Percentiles rank a stretch among this genome's conserved stretches.
These are phyloP conservation scores for Haplotaxodon microlepis DNA, from an alignment of 2,113 vertebrate species.

Conservation along the genomic window DNA sequence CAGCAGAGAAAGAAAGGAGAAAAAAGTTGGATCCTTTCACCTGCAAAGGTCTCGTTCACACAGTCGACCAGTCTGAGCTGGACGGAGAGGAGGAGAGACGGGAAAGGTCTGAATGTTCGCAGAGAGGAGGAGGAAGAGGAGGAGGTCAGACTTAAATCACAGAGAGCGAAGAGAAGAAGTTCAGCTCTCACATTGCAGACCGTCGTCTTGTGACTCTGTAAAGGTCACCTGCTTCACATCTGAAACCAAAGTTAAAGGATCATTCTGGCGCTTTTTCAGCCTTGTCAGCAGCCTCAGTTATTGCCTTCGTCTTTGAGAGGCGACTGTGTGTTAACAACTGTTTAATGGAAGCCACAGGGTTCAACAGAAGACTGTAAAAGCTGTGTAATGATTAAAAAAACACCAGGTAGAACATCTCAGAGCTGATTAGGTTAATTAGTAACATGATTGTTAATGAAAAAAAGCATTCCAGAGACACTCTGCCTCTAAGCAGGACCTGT, in stretches of 20 bases:
- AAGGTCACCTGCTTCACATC: slow-evolving; percentile 17
- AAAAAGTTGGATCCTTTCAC: not conserved
- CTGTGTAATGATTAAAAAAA: not conserved
- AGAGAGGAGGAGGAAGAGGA: not conserved
- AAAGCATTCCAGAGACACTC: not conserved
- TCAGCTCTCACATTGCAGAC: not conserved
- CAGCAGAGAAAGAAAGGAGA: not conserved
- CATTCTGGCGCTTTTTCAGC: not conserved
- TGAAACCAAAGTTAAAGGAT: not conserved
- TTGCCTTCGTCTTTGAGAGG: not conserved
- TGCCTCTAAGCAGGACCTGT: not conserved
- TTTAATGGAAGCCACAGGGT: not conserved
- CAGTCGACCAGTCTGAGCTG: not conserved
- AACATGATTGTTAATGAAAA: not conserved
- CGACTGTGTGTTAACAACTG: not conserved
- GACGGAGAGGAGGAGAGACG: not conserved
- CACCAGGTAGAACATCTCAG: not conserved
- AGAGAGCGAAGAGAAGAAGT: not conserved
- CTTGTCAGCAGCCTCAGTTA: not conserved
- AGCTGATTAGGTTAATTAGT: not conserved
- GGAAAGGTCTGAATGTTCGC: not conserved
- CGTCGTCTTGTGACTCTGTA: not conserved
- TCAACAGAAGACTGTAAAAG: not conserved
- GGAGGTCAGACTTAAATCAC: slow-evolving; percentile 21
- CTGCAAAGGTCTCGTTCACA: slow-evolving; percentile 57